Evolutionary conservation across 2,113 vertebrate genomes (phyloP), one percentile per base, ranked within the genome.

Genomic region (Chloebia gouldiae): DNA sequence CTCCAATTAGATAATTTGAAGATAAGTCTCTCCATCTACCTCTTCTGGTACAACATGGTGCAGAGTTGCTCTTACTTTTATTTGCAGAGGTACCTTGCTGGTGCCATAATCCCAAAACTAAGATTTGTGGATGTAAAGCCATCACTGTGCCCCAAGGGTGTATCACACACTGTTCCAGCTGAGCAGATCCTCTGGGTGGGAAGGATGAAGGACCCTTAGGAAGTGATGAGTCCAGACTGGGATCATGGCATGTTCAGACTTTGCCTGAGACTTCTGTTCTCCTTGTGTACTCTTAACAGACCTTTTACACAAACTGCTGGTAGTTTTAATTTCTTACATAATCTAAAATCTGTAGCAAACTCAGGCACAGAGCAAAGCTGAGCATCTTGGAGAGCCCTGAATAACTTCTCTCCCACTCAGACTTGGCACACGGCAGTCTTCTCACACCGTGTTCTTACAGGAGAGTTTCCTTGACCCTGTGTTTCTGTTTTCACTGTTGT

Each of bases 401-500:
- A 73, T 72, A 93, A 19, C 60, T 89, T 64, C 31, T 92, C 65
- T 92, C 83, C 69, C 77, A 81, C 91, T 90, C 92, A 93, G 54
- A 54, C 56, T 31, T 94, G 91, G 71, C 82, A 49, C 25, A 70
- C 0, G 3, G 57, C 61, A 40, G 24, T 71, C 44, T 91, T 86
- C 88, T 92, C 91, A 44, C 65, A 40, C 35, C 33, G 1, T 84
- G 39, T 54, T 86, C 81, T 50, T 71, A 27, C 31, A 49, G 28
- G 60, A 84, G 65, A 37, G 69, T 70, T 79, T 68, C 80, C 69
- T 88, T 97, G 91, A 86, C 68, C 80, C 37, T 60, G 64, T 81
- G 42, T 42, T 81, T 84, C 80, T 75, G 61, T 54, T 86, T 30
- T 22, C 56, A 28, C 2, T 53, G 50, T 45, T 2, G 2, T 30